Evolutionary conservation across 2,113 vertebrate genomes (phyloP).

Genomic region (Synodontis membranacea): DNA sequence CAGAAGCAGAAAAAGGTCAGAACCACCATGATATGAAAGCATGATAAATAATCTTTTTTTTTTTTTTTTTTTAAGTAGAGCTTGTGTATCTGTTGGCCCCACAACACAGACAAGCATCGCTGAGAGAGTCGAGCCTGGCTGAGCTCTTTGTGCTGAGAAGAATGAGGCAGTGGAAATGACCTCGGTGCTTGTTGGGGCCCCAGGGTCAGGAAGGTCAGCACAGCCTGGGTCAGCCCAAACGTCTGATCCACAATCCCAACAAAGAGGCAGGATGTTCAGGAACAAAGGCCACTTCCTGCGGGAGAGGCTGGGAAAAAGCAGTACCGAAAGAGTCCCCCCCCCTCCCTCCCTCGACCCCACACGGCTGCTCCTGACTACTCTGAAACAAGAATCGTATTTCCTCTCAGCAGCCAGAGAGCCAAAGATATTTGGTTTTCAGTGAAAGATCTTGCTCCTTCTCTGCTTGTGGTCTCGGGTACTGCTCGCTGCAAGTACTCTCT

Average conservation of each 20-base stretch:
- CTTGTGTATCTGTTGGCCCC: slow-evolving; percentile 10
- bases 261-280: slow-evolving; percentile 57
- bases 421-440: slow-evolving; percentile 26
- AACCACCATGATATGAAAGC: background rate
- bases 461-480: background rate
- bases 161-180: slow-evolving; percentile 51
- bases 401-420: slow-evolving; percentile 15
- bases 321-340: slow-evolving; percentile 32
- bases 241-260: slow-evolving; percentile 57
- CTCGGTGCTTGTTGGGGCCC: slow-evolving; percentile 46
- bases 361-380: slow-evolving; percentile 20
- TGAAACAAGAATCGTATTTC: slow-evolving; percentile 41
- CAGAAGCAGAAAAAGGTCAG: slow-evolving; percentile 25
- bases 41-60: slow-evolving; percentile 35
- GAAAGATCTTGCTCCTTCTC: background rate
- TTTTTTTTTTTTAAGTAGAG: background rate
- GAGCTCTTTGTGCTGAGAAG: slow-evolving; percentile 52
- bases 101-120: slow-evolving; percentile 6
- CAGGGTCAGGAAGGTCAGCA: slow-evolving; percentile 46
- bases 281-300: slow-evolving; percentile 61
- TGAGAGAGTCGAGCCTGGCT: slow-evolving; percentile 42
- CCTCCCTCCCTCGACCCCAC: slow-evolving; percentile 17
- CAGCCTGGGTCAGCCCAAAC: slow-evolving; percentile 33
- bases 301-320: slow-evolving; percentile 53
- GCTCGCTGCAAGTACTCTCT: background rate